Conservation (phyloP, 2,888 invertebrate species). For the Saturnia pavonia region DNA sequence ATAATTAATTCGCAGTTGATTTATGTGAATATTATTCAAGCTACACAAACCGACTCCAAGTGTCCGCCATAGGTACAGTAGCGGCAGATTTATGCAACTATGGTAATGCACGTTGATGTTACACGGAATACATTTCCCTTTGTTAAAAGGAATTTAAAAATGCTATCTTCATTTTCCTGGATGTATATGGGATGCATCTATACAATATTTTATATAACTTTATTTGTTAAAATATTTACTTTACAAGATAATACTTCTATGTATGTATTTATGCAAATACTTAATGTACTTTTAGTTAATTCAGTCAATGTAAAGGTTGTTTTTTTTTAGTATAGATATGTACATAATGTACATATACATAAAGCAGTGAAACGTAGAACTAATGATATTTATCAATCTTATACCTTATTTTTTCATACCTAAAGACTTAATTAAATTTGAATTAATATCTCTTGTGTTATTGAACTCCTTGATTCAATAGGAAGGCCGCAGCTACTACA, state of each 20-base stretch:
- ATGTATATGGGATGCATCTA: not conserved
- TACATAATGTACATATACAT: too few species aligned
- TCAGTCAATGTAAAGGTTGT: too few species aligned
- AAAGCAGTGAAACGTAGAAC: too few species aligned
- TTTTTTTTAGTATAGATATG: too few species aligned
- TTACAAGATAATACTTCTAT: not conserved
- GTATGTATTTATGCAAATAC: too few species aligned
- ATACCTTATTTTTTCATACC: too few species aligned
- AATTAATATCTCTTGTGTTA: too few species aligned
- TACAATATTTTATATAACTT: not conserved
- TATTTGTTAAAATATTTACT: not conserved
- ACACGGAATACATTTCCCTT: slow-evolving; percentile 46
- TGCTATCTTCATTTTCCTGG: slow-evolving; percentile 16
- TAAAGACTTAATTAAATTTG: too few species aligned
- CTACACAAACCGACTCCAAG: slow-evolving; percentile 37
- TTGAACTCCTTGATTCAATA: too few species aligned
- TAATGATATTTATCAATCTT: too few species aligned
- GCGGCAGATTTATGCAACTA: slow-evolving; percentile 50
- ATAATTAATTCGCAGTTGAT: slow-evolving; percentile 75
- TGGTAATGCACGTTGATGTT: slow-evolving; percentile 42
- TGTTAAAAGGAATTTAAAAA: slow-evolving; percentile 34
- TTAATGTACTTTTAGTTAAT: too few species aligned
- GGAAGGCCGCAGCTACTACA: too few species aligned
- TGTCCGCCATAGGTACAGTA: slow-evolving; percentile 40
- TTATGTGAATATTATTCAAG: slow-evolving; percentile 75